Evolutionary conservation across 37 sponge, comb jelly and placozoan species (phyloP), one percentile per base, ranked within the genome.

Genomic region (Eunapius fragilis): DNA sequence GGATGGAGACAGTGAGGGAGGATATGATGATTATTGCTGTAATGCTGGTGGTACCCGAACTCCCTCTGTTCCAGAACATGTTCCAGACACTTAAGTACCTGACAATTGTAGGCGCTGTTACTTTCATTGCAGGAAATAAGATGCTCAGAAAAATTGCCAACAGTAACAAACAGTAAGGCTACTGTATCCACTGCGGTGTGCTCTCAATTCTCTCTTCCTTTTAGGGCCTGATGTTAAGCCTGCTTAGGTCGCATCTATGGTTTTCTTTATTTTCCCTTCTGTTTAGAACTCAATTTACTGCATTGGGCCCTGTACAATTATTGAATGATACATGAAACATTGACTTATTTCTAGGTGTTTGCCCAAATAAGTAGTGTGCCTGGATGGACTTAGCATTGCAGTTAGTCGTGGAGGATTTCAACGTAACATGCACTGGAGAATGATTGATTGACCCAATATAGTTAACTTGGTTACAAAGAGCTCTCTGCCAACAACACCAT

Each of bases 11-110:
- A 45, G 47, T 45, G 47, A 11, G 47, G 4, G 47, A 45, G 9
- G 47, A 45, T 45, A 9, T 11, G 9, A 45, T 11, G 47, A 45
- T 9, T 45, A 4, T n/a, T n/a, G n/a, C n/a, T n/a, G n/a, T n/a
- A n/a, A n/a, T n/a, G n/a, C n/a, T n/a, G n/a, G n/a, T n/a, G n/a
- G n/a, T n/a, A n/a, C n/a, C n/a, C n/a, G n/a, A n/a, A n/a, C n/a
- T 27, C 24, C 70, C 47, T 45, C 47, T 45, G 6, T 48, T 33
- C 3, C 71, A 95, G 96, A 93, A 97, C 77, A 97, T 97, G 97
- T 97, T 97, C 48, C 75, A 87, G 25, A 97, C 97, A 0, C 71
- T 97, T 81, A 94, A 94, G 82, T 90, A 85, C 67, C 84, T 97
- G 25, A 87, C 80, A 38, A 75, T 49, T 10, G 35, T 95, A 38